Conservation (phyloP, 2,113 vertebrate species). For the Psilopogon haemacephalus region DNA sequence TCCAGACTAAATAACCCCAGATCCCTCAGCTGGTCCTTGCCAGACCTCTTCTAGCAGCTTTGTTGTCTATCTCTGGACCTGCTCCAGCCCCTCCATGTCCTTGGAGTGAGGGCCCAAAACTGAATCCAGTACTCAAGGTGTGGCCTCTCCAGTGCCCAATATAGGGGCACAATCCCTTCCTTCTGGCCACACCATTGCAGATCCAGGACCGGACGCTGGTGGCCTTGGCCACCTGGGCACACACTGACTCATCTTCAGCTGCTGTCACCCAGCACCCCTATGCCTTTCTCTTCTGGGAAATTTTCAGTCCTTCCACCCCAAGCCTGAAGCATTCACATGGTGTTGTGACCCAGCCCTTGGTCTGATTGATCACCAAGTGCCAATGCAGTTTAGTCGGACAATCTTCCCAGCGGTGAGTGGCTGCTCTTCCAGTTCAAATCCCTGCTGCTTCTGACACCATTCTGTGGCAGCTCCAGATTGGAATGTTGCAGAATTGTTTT, state of each 20-base stretch:
- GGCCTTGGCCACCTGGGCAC: background rate
- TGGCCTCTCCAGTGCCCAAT: background rate
- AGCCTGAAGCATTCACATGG: background rate
- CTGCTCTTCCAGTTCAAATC: background rate
- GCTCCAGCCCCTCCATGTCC: background rate
- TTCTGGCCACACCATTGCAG: background rate
- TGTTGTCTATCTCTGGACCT: background rate
- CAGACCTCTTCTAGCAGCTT: background rate
- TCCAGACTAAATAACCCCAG: background rate
- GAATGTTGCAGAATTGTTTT: background rate
- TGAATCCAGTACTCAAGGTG: background rate
- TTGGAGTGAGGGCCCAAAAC: background rate
- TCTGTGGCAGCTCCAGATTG: background rate
- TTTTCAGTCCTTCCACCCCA: background rate
- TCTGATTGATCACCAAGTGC: background rate
- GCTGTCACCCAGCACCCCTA: fast-evolving
- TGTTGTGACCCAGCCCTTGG: background rate
- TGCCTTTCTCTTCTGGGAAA: fast-evolving
- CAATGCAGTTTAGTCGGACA: background rate
- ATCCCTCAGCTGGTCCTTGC: background rate
- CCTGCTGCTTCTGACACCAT: background rate
- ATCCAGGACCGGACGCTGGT: background rate
- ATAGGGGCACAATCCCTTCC: background rate
- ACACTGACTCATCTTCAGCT: background rate
- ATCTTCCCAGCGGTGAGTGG: background rate